Percentiles rank a stretch among this genome's conserved stretches.
Conservation (phyloP, 2,113 vertebrate species). For the Dromaius novaehollandiae region DNA sequence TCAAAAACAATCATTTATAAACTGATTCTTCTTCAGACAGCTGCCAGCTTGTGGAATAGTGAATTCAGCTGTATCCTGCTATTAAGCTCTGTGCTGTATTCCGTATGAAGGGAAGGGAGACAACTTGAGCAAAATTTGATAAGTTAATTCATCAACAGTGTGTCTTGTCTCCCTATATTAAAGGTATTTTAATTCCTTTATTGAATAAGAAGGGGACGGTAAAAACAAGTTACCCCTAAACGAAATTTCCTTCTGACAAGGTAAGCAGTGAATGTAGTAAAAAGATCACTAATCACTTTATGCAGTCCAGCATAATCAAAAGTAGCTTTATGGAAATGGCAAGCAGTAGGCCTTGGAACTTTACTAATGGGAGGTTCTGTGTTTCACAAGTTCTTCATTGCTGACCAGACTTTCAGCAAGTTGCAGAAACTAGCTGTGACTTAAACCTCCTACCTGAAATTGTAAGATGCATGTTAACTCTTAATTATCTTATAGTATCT, state of each 20-base stretch:
- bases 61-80: not conserved
- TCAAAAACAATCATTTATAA: conserved; percentile 31
- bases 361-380: not conserved
- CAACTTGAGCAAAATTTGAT: not conserved
- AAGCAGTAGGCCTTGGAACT: fast-evolving
- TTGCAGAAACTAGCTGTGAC: not conserved
- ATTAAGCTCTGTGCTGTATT: not conserved
- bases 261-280: not conserved
- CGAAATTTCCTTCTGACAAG: conserved; percentile 1
- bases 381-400: not conserved
- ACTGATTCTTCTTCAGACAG: conserved; percentile 7
- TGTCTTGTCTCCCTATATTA: not conserved
- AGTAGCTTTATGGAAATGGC: not conserved
- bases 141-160: conserved; percentile 5
- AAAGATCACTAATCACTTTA: not conserved
- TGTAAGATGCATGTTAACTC: not conserved
- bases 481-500: not conserved
- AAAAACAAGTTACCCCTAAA: not conserved
- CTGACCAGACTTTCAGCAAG: not conserved
- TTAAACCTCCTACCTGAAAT: not conserved
- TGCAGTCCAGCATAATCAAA: not conserved
- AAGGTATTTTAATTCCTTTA: not conserved
- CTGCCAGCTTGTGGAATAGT: not conserved
- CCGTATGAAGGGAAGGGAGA: not conserved
- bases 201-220: not conserved